Evolutionary conservation across 2,888 invertebrate species (phyloP).

Genomic region (Dyspetes luteomarginatus): DNA sequence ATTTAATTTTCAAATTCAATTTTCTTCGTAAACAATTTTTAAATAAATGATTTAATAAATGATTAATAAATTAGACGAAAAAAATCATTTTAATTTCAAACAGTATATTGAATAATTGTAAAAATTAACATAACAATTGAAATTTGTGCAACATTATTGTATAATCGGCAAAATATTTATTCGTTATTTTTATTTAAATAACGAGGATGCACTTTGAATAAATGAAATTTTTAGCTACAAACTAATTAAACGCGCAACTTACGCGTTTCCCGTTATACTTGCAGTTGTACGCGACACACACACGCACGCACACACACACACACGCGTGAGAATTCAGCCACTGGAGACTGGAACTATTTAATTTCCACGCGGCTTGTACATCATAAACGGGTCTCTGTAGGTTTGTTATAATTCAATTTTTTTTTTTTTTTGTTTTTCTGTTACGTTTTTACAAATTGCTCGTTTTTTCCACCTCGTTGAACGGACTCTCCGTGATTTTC

Average conservation of each 20-base stretch:
- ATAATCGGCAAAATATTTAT: no score
- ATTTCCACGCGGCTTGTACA: background rate
- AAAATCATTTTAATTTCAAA: background rate
- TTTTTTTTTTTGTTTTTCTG: background rate
- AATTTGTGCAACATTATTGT: background rate
- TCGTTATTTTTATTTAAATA: no score
- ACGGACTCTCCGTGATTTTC: slow-evolving; percentile 8
- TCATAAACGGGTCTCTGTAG: background rate
- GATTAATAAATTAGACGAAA: no score
- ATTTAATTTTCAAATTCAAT: background rate
- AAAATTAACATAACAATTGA: background rate
- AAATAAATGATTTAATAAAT: no score
- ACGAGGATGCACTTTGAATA: background rate
- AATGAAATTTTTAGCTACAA: background rate
- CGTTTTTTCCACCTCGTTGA: background rate
- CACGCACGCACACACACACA: no score
- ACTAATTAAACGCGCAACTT: background rate
- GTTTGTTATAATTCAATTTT: background rate
- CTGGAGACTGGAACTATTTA: background rate
- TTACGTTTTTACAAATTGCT: background rate
- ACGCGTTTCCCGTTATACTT: background rate
- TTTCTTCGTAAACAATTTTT: background rate
- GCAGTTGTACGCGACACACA: background rate
- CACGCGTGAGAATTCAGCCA: background rate
- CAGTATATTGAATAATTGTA: background rate